Conservation (phyloP, 2,888 invertebrate species). For the Crioceris asparagi region DNA sequence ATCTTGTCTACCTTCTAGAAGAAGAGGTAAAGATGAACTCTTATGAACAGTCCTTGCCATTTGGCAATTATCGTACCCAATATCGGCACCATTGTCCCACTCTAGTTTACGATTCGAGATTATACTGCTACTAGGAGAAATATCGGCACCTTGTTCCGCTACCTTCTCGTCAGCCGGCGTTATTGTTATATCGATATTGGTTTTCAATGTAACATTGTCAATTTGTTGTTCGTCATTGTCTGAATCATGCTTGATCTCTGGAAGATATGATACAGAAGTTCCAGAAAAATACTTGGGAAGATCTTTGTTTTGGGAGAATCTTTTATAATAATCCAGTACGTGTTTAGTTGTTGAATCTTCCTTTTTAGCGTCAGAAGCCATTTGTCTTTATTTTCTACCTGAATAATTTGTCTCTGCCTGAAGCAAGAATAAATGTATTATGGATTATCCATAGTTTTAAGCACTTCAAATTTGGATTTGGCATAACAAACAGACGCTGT, state of each 20-base stretch:
- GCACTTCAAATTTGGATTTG: too few species aligned
- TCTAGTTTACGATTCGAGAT: slow-evolving; percentile 66
- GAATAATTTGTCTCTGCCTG: too few species aligned
- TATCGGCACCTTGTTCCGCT: slow-evolving; percentile 12
- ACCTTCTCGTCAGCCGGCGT: slow-evolving; percentile 7
- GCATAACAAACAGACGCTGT: too few species aligned
- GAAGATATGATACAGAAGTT: slow-evolving; percentile 25
- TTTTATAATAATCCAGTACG: slow-evolving; percentile 55
- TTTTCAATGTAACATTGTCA: slow-evolving; percentile 6
- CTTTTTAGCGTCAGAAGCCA: slow-evolving; percentile 14
- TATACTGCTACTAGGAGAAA: slow-evolving; percentile 64
- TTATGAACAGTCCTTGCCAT: slow-evolving; percentile 33
- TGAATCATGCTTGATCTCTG: slow-evolving; percentile 16
- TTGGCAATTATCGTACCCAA: slow-evolving; percentile 51
- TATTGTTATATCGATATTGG: slow-evolving; percentile 11
- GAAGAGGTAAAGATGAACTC: slow-evolving; percentile 31
- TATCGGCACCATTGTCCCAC: slow-evolving; percentile 83
- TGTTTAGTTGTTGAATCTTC: slow-evolving; percentile 25
- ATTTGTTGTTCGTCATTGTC: slow-evolving; percentile 12
- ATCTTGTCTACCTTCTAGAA: slow-evolving; percentile 11
- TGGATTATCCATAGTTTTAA: too few species aligned
- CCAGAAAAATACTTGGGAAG: slow-evolving; percentile 55
- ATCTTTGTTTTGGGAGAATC: slow-evolving; percentile 54
- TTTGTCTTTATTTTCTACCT: too few species aligned
- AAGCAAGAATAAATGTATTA: too few species aligned